A percentile compares a stretch with the other conserved stretches of the same genome.
Evolutionary conservation across 2,113 vertebrate genomes (phyloP).

Genomic region (Dendrocopos noguchii): DNA sequence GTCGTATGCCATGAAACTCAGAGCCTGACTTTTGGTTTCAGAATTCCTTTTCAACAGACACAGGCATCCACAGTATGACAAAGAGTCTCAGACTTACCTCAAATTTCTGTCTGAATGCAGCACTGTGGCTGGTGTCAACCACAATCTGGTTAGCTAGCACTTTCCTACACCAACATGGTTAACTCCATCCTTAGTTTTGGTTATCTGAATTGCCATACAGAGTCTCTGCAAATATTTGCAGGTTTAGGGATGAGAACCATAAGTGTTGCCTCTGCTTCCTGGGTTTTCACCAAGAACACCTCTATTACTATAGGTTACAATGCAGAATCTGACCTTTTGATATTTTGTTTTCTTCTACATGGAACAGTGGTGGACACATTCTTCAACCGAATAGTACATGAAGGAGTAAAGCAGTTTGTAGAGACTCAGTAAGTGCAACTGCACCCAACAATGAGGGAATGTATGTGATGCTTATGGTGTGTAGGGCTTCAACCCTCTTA

Average conservation of each 20-base stretch:
- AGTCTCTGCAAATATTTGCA: background rate
- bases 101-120: background rate
- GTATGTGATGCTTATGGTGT: rapidly evolving
- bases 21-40: background rate
- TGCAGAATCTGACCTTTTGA: background rate
- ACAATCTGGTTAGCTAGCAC: background rate
- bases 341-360: background rate
- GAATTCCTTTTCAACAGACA: background rate
- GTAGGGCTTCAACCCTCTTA: background rate
- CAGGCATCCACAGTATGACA: background rate
- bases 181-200: background rate
- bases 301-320: background rate
- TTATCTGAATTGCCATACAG: background rate
- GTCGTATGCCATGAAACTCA: background rate
- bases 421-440: background rate
- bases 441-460: background rate
- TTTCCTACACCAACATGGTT: background rate
- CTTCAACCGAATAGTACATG: background rate
- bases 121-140: background rate
- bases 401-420: background rate
- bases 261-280: background rate
- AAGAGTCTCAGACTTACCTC: background rate
- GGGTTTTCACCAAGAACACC: background rate
- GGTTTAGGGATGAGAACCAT: background rate
- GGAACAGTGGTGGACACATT: background rate